phyloP scores from a whole-genome alignment of 1,140 invertebrate species.

The Heliconius himera region DNA sequence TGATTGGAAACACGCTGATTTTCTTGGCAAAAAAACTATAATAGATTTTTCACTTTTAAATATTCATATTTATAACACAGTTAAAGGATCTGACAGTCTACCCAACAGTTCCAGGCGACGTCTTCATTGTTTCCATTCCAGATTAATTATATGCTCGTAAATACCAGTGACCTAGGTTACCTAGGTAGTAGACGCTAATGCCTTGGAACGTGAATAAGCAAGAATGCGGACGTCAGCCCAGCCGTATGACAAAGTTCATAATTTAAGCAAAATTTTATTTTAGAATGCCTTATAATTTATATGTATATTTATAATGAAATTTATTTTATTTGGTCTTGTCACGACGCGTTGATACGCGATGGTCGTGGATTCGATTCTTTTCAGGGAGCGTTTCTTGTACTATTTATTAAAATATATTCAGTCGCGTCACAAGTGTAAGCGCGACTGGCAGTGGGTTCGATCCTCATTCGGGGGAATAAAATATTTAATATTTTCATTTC shows the following conservation, averaged over 20 bases:
- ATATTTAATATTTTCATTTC: no score
- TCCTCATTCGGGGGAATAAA: no score
- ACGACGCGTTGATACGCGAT: no score
- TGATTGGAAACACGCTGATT: no score
- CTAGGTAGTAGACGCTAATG: neutral
- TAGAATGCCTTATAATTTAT: neutral
- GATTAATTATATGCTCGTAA: conserved; percentile 1
- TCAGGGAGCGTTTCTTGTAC: no score
- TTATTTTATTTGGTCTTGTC: no score
- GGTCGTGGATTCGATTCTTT: no score
- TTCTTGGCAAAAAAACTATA: no score
- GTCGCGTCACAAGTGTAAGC: no score
- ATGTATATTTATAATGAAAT: no score
- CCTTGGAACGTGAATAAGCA: conserved; percentile 5
- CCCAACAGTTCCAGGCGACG: neutral
- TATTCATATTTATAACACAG: neutral
- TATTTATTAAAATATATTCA: no score
- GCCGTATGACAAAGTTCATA: conserved; percentile 13
- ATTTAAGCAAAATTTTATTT: neutral
- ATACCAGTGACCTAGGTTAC: conserved; percentile 5
- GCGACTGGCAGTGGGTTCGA: no score
- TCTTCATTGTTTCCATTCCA: conserved; percentile 2
- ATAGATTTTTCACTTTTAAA: neutral
- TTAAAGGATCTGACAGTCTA: neutral
- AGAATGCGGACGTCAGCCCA: neutral